phyloP scores from a whole-genome alignment of 2,888 invertebrate genomes.

The Orthosia incerta region DNA sequence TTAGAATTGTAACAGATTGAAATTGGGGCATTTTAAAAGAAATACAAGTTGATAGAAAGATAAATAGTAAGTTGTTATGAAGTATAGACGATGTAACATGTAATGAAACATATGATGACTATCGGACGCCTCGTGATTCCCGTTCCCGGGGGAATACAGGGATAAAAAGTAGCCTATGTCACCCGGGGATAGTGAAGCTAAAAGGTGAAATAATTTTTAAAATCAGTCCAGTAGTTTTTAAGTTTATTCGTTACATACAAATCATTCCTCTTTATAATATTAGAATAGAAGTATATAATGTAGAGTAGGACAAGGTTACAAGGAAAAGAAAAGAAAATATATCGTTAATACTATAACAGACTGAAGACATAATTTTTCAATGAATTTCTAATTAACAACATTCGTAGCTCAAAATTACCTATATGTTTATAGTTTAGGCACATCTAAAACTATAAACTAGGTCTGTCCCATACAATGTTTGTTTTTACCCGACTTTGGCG shows the following conservation, averaged over 20 bases:
- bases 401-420: background rate
- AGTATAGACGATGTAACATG: background rate
- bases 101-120: constrained; percentile 5
- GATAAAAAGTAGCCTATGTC: too few relatives aligned
- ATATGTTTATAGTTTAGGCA: background rate
- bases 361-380: background rate
- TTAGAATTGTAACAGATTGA: too few relatives aligned
- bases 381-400: constrained; percentile 3
- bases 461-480: background rate
- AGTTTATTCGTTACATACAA: too few relatives aligned
- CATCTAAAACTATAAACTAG: too few relatives aligned
- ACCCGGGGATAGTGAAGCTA: too few relatives aligned
- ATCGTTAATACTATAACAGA: background rate
- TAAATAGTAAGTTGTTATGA: background rate
- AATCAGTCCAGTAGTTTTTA: too few relatives aligned
- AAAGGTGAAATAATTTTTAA: too few relatives aligned
- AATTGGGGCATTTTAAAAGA: background rate
- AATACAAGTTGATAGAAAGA: background rate
- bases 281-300: too few relatives aligned
- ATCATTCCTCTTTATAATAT: too few relatives aligned
- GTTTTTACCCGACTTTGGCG: background rate
- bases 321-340: constrained; percentile 1
- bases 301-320: background rate
- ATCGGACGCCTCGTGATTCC: too few relatives aligned
- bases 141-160: too few relatives aligned